A percentile compares a stretch with the other conserved stretches of the same genome.
Conservation (phyloP, 2,797 vertebrate species). For the Acrocephalus scirpaceus region DNA sequence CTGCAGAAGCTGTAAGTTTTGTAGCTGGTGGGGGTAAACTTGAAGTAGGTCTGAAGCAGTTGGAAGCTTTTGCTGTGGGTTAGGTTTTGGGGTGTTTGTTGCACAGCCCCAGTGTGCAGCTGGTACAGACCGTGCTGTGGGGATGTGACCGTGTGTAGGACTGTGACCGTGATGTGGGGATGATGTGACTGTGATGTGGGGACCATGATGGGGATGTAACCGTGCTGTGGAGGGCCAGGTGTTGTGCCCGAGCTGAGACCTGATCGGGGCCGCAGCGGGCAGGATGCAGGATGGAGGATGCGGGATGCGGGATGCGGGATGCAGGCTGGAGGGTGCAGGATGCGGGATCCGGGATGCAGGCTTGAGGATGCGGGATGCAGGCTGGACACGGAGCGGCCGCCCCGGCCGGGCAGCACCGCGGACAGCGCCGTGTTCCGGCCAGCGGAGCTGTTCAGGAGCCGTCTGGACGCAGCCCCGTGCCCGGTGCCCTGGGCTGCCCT, state of each 20-base stretch:
- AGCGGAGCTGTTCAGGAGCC: accelerated
- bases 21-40: accelerated
- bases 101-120: accelerated
- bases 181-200: too few relatives aligned
- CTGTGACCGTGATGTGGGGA: too few relatives aligned
- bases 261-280: too few relatives aligned
- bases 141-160: neutral
- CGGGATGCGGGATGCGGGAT: too few relatives aligned
- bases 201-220: too few relatives aligned
- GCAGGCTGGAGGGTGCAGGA: too few relatives aligned
- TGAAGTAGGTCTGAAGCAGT: accelerated
- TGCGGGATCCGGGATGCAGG: accelerated
- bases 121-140: accelerated
- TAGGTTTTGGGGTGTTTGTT: accelerated
- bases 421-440: neutral
- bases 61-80: neutral
- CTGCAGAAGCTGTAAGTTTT: accelerated
- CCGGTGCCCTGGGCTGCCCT: too few relatives aligned
- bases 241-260: too few relatives aligned
- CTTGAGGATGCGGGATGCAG: neutral
- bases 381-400: neutral
- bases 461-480: neutral
- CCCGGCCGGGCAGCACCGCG: neutral
- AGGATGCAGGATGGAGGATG: too few relatives aligned
- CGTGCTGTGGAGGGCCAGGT: too few relatives aligned